These are phyloP conservation scores for Adelges cooleyi DNA, from an alignment of 1,140 invertebrate species.

Conservation along the genomic window DNA sequence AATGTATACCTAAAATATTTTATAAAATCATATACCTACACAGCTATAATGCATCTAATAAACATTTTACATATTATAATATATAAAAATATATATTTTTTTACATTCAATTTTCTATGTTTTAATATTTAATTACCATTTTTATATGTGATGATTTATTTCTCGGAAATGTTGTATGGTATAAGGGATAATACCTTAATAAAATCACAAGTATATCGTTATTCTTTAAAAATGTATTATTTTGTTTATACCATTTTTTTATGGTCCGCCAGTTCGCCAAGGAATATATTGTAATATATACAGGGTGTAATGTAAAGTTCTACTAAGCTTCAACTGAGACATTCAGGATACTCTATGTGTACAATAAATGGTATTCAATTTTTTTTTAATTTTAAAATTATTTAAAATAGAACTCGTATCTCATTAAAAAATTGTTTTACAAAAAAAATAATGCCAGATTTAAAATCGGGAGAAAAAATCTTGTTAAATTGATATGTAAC, in stretches of 20 bases:
- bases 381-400: too few species aligned
- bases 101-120: constrained; percentile 9
- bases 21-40: neutral
- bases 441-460: too few species aligned
- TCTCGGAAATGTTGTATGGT: neutral
- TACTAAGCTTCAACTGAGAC: too few species aligned
- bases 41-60: neutral
- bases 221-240: neutral
- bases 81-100: constrained; percentile 15
- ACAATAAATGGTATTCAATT: too few species aligned
- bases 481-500: too few species aligned
- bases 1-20: neutral
- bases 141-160: neutral
- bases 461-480: too few species aligned
- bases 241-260: neutral
- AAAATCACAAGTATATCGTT: constrained; percentile 2
- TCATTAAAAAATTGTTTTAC: too few species aligned
- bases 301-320: too few species aligned
- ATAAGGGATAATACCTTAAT: neutral
- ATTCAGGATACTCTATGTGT: too few species aligned
- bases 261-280: neutral
- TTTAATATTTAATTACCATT: neutral
- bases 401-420: too few species aligned
- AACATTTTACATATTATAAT: neutral
- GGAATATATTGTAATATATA: too few species aligned